These are phyloP conservation scores for Neoniphon sammara DNA, from an alignment of 2,797 vertebrate genomes.

Conservation along the genomic window DNA sequence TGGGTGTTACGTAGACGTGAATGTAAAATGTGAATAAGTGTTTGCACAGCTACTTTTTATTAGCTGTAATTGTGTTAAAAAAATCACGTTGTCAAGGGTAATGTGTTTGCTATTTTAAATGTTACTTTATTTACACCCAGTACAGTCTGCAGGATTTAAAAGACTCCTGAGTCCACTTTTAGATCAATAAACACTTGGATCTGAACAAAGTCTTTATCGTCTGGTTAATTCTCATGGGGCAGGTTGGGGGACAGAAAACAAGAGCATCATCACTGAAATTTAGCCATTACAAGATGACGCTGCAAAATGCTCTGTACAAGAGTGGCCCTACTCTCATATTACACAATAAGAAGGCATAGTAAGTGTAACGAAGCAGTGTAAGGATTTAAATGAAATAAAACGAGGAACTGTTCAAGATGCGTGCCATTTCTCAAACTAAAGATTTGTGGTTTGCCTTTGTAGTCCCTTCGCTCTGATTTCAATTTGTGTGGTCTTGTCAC, in stretches of 20 bases:
- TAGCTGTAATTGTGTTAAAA: neutral
- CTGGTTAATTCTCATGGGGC: slow-evolving; percentile 17
- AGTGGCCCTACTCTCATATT: too few species aligned
- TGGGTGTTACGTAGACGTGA: slow-evolving; percentile 27
- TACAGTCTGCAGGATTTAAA: slow-evolving; percentile 34
- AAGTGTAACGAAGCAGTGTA: neutral
- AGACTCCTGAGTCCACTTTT: slow-evolving; percentile 16
- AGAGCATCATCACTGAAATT: slow-evolving; percentile 36
- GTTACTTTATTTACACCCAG: slow-evolving; percentile 1
- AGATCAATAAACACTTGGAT: slow-evolving; percentile 40
- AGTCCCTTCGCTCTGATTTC: neutral
- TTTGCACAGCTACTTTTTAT: too few species aligned
- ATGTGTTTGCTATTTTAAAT: neutral
- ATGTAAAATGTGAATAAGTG: neutral
- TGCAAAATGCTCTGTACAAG: slow-evolving; percentile 24
- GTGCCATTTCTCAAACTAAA: neutral
- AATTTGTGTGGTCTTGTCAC: neutral
- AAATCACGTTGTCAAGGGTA: neutral
- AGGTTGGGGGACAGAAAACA: slow-evolving; percentile 28
- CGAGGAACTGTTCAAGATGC: neutral
- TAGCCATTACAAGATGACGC: slow-evolving; percentile 25
- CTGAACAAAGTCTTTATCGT: slow-evolving; percentile 1
- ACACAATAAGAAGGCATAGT: too few species aligned
- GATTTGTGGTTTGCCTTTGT: neutral
- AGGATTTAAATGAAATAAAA: neutral